Conservation (phyloP, 1,140 invertebrate species). For the Marisa cornuarietis region DNA sequence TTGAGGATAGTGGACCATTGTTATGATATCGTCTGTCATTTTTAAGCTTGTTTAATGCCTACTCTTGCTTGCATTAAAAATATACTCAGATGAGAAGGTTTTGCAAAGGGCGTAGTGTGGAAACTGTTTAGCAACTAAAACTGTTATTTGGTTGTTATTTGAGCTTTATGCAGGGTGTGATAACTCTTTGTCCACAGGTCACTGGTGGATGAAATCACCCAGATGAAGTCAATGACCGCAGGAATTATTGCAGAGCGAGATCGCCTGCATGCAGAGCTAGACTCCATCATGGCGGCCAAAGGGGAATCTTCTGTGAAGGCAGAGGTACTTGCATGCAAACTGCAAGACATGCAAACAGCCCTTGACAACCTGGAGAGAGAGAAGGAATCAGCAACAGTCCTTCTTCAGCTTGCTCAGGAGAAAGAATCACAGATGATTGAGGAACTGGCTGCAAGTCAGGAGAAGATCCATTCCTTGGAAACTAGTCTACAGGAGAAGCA, state of each 20-base stretch:
- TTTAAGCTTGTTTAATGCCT: too few species aligned
- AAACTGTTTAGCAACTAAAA: too few species aligned
- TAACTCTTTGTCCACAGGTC: not conserved
- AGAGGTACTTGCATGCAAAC: slow-evolving; percentile 38
- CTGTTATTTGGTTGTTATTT: too few species aligned
- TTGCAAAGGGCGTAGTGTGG: too few species aligned
- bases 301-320: slow-evolving; percentile 42
- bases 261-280: slow-evolving; percentile 41
- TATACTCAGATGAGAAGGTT: too few species aligned
- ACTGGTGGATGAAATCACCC: slow-evolving; percentile 37
- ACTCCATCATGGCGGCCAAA: slow-evolving; percentile 37
- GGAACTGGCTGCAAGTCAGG: slow-evolving; percentile 37
- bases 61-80: too few species aligned
- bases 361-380: slow-evolving; percentile 54
- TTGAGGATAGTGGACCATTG: too few species aligned
- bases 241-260: slow-evolving; percentile 48
- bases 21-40: too few species aligned
- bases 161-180: too few species aligned
- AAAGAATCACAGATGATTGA: slow-evolving; percentile 42
- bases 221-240: slow-evolving; percentile 51
- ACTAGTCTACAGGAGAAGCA: slow-evolving; percentile 29
- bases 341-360: slow-evolving; percentile 37
- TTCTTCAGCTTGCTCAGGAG: slow-evolving; percentile 54
- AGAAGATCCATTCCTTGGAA: slow-evolving; percentile 31
- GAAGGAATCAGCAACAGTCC: slow-evolving; percentile 51